These are phyloP conservation scores for Chascanopsetta lugubris DNA, from an alignment of 2,113 vertebrate species.

Conservation along the genomic window DNA sequence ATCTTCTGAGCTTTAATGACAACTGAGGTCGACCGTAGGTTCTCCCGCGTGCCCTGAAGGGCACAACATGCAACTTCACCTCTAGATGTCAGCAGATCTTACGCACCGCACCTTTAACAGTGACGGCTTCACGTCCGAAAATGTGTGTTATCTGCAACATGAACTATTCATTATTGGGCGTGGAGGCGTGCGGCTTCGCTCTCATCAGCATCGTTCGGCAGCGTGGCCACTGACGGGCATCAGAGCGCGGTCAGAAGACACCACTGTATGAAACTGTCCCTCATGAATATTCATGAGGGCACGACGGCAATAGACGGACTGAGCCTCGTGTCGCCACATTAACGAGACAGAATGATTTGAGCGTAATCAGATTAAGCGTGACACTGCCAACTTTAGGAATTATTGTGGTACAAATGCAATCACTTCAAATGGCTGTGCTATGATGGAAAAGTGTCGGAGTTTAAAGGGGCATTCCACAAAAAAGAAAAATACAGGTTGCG, in stretches of 20 bases:
- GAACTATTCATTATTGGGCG: slow-evolving; percentile 38
- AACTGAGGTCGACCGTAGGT: too few species aligned
- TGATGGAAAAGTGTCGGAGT: slow-evolving; percentile 1
- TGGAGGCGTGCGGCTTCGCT: slow-evolving; percentile 15
- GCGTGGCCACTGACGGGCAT: slow-evolving; percentile 46
- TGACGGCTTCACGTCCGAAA: slow-evolving; percentile 33
- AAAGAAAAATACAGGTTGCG: too few species aligned
- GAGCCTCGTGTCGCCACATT: slow-evolving; percentile 31
- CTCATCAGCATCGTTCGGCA: slow-evolving; percentile 41
- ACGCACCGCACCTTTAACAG: too few species aligned
- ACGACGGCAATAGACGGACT: slow-evolving; percentile 27
- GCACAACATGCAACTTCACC: too few species aligned
- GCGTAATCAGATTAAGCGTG: slow-evolving; percentile 62
- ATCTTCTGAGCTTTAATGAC: too few species aligned
- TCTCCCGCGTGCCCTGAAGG: too few species aligned
- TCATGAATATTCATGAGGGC: slow-evolving; percentile 47
- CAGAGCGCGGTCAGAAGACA: slow-evolving; percentile 46
- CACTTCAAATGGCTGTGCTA: slow-evolving; percentile 38
- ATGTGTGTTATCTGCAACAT: slow-evolving; percentile 26
- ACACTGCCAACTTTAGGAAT: slow-evolving; percentile 59
- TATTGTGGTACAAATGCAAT: slow-evolving; percentile 43
- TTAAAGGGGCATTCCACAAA: slow-evolving; percentile 21
- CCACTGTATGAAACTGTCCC: slow-evolving; percentile 55
- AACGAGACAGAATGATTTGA: slow-evolving; percentile 55
- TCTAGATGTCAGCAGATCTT: too few species aligned